These are phyloP conservation scores for Drosophila navojoa DNA, from an alignment of 1,140 invertebrate genomes.

Conservation along the genomic window DNA sequence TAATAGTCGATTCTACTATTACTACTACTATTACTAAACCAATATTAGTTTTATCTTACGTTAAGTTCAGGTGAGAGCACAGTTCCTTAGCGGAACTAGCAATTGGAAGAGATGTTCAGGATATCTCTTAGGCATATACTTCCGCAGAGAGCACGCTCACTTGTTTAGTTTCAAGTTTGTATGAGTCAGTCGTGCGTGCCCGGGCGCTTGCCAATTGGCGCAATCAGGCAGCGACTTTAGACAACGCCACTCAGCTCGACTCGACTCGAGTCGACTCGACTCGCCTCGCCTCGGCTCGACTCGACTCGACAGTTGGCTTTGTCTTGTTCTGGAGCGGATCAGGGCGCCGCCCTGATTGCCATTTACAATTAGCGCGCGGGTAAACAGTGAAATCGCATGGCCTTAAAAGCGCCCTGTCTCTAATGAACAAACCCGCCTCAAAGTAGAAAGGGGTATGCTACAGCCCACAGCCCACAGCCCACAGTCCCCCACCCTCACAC, in stretches of 20 bases:
- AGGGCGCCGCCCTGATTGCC: constrained; percentile 70
- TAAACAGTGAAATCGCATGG: constrained; percentile 67
- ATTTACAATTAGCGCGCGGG: constrained; percentile 82
- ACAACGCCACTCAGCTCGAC: constrained; percentile 8
- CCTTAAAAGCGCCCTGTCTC: constrained; percentile 30
- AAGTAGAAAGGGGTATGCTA: neutral
- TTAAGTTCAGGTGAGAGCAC: no score
- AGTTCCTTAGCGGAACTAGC: neutral
- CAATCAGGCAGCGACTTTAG: constrained; percentile 68
- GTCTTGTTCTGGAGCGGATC: constrained; percentile 35
- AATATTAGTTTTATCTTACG: no score
- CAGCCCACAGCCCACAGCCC: neutral
- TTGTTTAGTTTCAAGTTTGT: constrained; percentile 75
- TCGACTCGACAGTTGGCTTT: constrained; percentile 48
- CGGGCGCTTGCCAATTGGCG: constrained; percentile 71
- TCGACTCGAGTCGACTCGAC: neutral
- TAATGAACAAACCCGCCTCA: constrained; percentile 32
- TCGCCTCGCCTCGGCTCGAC: neutral
- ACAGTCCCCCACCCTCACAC: neutral
- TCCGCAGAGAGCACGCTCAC: constrained; percentile 2
- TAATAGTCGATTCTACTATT: no score
- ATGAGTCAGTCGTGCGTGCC: constrained; percentile 79
- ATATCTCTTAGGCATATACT: neutral
- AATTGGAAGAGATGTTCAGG: neutral
- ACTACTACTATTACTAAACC: no score